These are phyloP conservation scores for Leptocoma aspasia DNA, from an alignment of 2,113 vertebrate species.

Conservation along the genomic window DNA sequence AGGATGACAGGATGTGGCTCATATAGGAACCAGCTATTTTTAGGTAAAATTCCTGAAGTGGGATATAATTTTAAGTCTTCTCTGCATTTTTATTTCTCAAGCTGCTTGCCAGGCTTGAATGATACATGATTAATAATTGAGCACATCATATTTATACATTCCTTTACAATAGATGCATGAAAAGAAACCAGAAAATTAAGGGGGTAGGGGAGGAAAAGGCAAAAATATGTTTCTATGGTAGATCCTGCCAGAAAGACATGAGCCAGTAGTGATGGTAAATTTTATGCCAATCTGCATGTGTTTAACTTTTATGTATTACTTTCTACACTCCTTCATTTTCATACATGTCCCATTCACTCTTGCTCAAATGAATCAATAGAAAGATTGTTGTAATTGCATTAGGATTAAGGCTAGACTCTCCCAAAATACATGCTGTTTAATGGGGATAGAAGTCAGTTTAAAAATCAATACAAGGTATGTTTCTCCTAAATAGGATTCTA, in stretches of 20 bases:
- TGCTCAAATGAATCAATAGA: background rate
- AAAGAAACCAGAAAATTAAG: background rate
- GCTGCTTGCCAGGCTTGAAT: slow-evolving; percentile 10
- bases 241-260: background rate
- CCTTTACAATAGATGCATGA: background rate
- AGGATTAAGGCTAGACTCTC: background rate
- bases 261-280: background rate
- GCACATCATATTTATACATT: background rate
- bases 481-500: background rate
- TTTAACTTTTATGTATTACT: background rate
- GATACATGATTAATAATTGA: slow-evolving; percentile 42
- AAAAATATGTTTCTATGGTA: background rate
- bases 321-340: background rate
- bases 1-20: slow-evolving; percentile 20
- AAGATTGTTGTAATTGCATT: background rate
- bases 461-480: background rate
- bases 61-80: slow-evolving; percentile 3
- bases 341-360: background rate
- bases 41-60: slow-evolving; percentile 10
- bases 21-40: slow-evolving; percentile 1
- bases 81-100: slow-evolving; percentile 36
- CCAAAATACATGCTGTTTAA: background rate
- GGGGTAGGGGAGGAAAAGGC: background rate
- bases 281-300: background rate
- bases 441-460: background rate